Conservation (phyloP, 37 sponge, comb jelly and placozoan genomes). For the Beroe forskalii region DNA sequence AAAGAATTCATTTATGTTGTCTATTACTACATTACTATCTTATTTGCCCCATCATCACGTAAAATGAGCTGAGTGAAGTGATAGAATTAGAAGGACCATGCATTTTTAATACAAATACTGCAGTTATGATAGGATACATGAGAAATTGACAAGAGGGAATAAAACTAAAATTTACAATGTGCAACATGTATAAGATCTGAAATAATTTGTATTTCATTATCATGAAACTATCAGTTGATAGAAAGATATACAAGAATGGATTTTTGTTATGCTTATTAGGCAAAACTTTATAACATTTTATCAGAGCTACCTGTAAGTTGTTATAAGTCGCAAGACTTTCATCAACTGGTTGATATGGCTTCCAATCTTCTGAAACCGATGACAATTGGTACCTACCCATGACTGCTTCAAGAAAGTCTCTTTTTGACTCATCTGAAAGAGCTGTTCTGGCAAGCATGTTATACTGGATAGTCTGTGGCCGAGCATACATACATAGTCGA, state of each 20-base stretch:
- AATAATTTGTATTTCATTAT: background rate
- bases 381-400: constrained; percentile 5
- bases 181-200: background rate
- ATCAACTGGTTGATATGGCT: background rate
- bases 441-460: background rate
- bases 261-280: background rate
- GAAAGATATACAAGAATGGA: background rate
- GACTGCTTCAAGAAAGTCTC: background rate
- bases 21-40: too few species aligned
- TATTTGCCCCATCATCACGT: too few species aligned
- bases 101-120: too few species aligned
- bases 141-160: background rate
- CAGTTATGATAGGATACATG: too few species aligned
- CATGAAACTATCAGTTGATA: background rate
- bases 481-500: constrained; percentile 8
- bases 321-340: constrained; percentile 10
- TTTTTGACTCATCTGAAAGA: background rate
- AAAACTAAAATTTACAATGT: background rate
- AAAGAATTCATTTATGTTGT: too few species aligned
- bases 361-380: background rate
- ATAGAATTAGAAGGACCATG: too few species aligned
- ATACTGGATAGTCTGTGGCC: constrained; percentile 3
- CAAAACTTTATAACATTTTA: background rate
- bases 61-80: too few species aligned
- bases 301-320: background rate